Base-by-base conservation (phyloP, 2,113 vertebrate genomes). In the Aegypius monachus region DNA sequence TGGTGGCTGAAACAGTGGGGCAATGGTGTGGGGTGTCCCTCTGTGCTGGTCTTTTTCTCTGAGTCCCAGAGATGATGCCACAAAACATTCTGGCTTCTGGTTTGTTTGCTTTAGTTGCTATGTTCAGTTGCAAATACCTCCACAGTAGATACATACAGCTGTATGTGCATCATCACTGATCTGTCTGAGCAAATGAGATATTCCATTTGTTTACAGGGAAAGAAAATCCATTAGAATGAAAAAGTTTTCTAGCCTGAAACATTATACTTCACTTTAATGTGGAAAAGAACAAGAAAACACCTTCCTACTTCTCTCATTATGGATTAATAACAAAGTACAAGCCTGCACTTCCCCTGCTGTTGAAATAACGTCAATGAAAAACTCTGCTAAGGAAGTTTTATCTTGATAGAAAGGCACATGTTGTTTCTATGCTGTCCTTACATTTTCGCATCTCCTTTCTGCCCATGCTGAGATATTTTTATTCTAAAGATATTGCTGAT, bases 191-290 rank as follows among this genome's bases (percentile, higher is more conserved):
- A 74, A 92, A 95, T 84, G 31, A 92, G 61, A 65, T 84, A 86
- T 67, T 86, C 8, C 18, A 84, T 93, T 97, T 92, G n/a, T 96
- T 95, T 95, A 21, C 21, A 92, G 47, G 31, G 40, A 92, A 95
- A 79, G 29, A 93, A 93, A 92, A 88, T 78, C 55, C 25, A 29
- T 67, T 68, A 52, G n/a, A 94, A 90, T 67, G 17, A 81, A 80
- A 59, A 86, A 45, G 18, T 78, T 88, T 70, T 7, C 32, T 59
- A 62, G 29, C 25, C 23, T 86, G 71, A 68, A 83, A 90, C 6
- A 73, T 80, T 88, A 86, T 34, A 42, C 7, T 87, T 85, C 79
- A 22, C 22, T 79, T 79, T 48, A 93, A 78, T 88, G n/a, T 68
- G 67, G 74, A 86, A 90, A 79, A 15, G 42, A 70, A 38, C 2